phyloP scores from a whole-genome alignment of 2,113 vertebrate genomes.

The Microcebus murinus region DNA sequence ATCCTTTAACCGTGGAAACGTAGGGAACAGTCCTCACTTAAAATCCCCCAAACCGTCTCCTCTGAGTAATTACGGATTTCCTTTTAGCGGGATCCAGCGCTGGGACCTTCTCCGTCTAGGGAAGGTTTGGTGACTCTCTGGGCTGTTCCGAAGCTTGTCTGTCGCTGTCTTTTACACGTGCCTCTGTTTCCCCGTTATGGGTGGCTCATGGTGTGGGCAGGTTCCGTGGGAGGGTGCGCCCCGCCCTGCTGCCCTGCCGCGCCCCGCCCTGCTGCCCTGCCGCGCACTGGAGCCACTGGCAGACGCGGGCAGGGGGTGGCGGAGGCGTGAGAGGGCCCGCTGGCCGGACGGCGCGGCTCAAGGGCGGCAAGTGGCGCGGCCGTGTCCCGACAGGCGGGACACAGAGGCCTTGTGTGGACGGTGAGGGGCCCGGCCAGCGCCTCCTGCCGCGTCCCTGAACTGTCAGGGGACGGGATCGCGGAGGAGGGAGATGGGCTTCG shows the following conservation, averaged over 20 bases:
- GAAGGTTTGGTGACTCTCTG: background rate
- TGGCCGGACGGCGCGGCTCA: fast-evolving
- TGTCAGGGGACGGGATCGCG: background rate
- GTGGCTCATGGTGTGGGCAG: background rate
- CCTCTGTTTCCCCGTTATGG: too few species aligned
- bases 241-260: background rate
- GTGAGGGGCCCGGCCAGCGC: too few species aligned
- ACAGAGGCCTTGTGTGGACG: too few species aligned
- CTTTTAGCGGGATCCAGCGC: background rate
- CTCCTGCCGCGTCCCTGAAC: background rate
- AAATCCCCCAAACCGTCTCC: background rate
- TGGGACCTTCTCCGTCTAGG: background rate
- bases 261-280: background rate
- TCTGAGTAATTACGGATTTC: background rate
- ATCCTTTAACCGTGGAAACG: background rate
- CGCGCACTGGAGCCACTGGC: fast-evolving
- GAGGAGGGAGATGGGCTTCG: fast-evolving
- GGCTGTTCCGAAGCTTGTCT: background rate
- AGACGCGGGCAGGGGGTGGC: fast-evolving
- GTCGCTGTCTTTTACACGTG: too few species aligned
- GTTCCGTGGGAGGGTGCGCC: background rate
- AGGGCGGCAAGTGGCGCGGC: background rate
- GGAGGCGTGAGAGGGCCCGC: background rate
- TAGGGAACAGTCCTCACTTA: background rate
- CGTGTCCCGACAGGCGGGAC: too few species aligned